Evolutionary conservation across 2,888 invertebrate genomes (phyloP).

Genomic region (Penaeus monodon): DNA sequence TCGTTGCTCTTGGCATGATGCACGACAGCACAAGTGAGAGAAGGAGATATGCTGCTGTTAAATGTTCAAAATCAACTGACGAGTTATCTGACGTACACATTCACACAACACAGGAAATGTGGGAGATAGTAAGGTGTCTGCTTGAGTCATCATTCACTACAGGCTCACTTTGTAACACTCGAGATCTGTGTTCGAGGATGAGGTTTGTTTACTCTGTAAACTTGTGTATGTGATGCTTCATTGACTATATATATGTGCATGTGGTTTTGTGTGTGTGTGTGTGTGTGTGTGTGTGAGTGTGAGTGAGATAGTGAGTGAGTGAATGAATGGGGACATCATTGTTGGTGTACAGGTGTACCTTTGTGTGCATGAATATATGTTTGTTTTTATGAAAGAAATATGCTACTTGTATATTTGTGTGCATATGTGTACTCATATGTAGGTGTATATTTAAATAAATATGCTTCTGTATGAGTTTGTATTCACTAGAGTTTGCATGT

Average conservation of each 20-base stretch:
- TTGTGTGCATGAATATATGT: neutral
- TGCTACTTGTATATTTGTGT: neutral
- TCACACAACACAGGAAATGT: too few species aligned
- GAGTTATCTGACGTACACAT: too few species aligned
- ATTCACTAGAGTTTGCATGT: neutral
- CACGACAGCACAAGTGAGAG: neutral
- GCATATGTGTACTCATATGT: slow-evolving; percentile 6
- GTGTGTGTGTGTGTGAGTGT: too few species aligned
- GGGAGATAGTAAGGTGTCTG: too few species aligned
- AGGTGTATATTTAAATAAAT: neutral
- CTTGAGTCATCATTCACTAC: too few species aligned
- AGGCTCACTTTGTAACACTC: neutral
- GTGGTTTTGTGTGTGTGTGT: neutral
- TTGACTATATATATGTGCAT: neutral
- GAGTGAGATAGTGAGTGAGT: too few species aligned
- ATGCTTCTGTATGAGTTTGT: neutral
- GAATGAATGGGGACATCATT: neutral
- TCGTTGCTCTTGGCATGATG: neutral
- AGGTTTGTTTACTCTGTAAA: neutral
- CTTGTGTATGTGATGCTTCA: too few species aligned
- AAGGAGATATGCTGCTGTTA: neutral
- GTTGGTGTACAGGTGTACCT: neutral
- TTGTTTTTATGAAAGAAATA: neutral
- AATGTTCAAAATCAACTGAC: too few species aligned
- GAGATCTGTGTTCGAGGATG: neutral